These are phyloP conservation scores for Rhombomys opimus DNA, from an alignment of 2,113 vertebrate genomes.

Conservation along the genomic window DNA sequence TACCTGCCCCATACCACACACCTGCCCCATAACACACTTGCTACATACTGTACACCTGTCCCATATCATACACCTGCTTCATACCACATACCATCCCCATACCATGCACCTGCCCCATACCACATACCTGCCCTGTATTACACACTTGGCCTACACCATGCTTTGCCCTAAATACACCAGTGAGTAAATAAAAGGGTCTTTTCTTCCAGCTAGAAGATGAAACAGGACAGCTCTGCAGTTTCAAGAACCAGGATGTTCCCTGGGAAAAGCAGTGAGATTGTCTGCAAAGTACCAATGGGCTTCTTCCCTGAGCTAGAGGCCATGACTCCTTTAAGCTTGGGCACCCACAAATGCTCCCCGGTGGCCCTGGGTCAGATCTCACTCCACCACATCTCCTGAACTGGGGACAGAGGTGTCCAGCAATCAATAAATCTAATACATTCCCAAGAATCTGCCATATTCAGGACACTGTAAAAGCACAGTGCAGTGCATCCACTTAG, in stretches of 20 bases:
- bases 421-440: background rate
- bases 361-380: background rate
- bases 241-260: background rate
- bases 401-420: background rate
- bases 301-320: background rate
- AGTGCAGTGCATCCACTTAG: background rate
- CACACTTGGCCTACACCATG: background rate
- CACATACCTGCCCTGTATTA: background rate
- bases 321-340: background rate
- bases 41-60: background rate
- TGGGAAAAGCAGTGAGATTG: background rate
- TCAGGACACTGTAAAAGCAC: background rate
- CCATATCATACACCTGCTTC: background rate
- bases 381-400: background rate
- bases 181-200: background rate
- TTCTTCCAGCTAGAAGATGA: background rate
- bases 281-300: background rate
- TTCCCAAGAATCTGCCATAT: background rate
- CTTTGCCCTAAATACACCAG: background rate
- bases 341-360: background rate
- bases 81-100: too few species aligned
- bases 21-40: background rate
- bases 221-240: background rate
- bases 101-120: background rate
- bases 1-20: background rate